Percentiles rank a stretch among this genome's conserved stretches.
phyloP scores from a whole-genome alignment of 2,888 invertebrate genomes.

The Leucania comma region DNA sequence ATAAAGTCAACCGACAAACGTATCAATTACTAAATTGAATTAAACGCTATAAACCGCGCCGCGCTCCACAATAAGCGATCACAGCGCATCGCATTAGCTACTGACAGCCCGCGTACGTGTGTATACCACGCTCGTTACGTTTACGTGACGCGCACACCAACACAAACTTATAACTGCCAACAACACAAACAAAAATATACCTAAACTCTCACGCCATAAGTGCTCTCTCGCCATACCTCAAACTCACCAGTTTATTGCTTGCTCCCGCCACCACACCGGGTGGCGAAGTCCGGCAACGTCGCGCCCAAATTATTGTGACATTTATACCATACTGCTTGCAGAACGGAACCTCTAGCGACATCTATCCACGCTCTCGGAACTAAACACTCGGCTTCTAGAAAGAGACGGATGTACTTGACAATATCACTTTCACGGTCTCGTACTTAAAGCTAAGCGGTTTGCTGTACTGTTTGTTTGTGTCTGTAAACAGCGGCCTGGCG shows the following conservation, averaged over 20 bases:
- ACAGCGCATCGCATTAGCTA: slow-evolving; percentile 89
- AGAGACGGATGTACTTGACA: slow-evolving; percentile 87
- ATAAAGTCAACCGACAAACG: slow-evolving; percentile 84
- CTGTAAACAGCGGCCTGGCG: slow-evolving; percentile 90
- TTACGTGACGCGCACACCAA: slow-evolving; percentile 87
- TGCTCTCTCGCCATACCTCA: slow-evolving; percentile 70
- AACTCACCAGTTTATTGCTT: slow-evolving; percentile 81
- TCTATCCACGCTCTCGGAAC: slow-evolving; percentile 79
- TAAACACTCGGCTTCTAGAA: slow-evolving; percentile 83
- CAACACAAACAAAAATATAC: slow-evolving; percentile 74
- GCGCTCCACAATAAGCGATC: slow-evolving; percentile 88
- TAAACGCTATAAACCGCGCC: slow-evolving; percentile 89
- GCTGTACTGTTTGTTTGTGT: slow-evolving; percentile 91
- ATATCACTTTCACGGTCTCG: slow-evolving; percentile 90
- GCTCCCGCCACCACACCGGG: slow-evolving; percentile 85
- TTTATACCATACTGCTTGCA: slow-evolving; percentile 79
- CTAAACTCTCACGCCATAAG: slow-evolving; percentile 70
- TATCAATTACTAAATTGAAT: slow-evolving; percentile 91
- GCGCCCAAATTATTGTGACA: slow-evolving; percentile 89
- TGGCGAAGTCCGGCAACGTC: slow-evolving; percentile 90
- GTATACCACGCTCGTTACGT: slow-evolving; percentile 89
- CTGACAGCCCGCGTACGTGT: slow-evolving; percentile 88
- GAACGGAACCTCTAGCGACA: slow-evolving; percentile 85
- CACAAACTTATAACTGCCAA: slow-evolving; percentile 75
- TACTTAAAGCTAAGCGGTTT: slow-evolving; percentile 91